Evolutionary conservation across 2,113 vertebrate genomes (phyloP).

Genomic region (Willisornis vidua): DNA sequence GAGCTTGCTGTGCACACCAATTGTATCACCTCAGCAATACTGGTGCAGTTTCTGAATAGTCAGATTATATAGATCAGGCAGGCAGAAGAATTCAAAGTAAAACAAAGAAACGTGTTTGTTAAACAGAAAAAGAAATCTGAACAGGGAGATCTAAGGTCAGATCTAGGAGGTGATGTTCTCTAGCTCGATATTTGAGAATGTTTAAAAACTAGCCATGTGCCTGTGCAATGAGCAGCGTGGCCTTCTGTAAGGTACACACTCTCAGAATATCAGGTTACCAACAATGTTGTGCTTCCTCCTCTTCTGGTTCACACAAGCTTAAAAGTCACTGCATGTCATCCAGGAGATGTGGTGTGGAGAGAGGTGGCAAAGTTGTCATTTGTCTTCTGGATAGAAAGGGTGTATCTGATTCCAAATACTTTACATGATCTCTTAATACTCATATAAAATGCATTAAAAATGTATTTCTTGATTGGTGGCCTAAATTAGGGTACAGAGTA

Average conservation of each 20-base stretch:
- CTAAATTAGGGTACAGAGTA: background rate
- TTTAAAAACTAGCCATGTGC: conserved; percentile 39
- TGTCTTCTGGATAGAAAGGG: background rate
- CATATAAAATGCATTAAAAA: background rate
- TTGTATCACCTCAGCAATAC: background rate
- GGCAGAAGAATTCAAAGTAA: background rate
- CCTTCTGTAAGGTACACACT: background rate
- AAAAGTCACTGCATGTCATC: background rate
- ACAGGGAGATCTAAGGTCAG: background rate
- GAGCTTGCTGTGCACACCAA: conserved; percentile 12
- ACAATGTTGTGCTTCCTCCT: conserved; percentile 2
- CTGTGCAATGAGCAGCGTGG: background rate
- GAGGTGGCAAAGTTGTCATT: background rate
- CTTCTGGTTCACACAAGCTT: background rate
- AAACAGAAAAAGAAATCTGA: conserved; percentile 4
- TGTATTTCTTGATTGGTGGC: background rate
- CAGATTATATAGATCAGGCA: background rate
- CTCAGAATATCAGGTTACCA: background rate
- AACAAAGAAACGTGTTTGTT: background rate
- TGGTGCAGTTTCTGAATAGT: background rate
- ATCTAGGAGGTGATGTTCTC: conserved; percentile 26
- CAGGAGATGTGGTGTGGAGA: background rate
- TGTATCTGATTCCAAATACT: background rate
- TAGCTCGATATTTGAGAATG: conserved; percentile 22
- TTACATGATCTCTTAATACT: background rate